Conservation (phyloP, 2,113 vertebrate species). For the Epinephelus fuscoguttatus region DNA sequence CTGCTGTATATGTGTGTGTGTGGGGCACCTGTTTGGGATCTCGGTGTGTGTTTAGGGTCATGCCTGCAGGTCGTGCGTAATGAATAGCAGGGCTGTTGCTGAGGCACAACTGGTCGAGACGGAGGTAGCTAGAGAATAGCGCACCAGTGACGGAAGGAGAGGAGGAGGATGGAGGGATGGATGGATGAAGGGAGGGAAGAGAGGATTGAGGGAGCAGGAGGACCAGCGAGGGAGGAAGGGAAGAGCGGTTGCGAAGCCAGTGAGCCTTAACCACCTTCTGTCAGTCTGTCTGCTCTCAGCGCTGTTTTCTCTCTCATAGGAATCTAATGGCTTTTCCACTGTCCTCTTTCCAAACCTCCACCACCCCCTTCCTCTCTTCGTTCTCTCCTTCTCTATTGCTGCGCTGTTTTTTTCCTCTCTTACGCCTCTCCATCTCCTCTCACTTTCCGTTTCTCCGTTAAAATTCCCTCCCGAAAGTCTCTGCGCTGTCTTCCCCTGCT, state of each 20-base stretch:
- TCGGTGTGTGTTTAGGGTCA: slow-evolving; percentile 74
- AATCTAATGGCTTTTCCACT: slow-evolving; percentile 84
- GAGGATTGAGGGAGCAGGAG: slow-evolving; percentile 60
- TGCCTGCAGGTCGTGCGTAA: slow-evolving; percentile 75
- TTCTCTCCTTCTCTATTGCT: slow-evolving; percentile 21
- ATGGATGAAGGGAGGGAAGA: slow-evolving; percentile 29
- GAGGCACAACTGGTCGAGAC: slow-evolving; percentile 70
- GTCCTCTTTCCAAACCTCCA: slow-evolving; percentile 77
- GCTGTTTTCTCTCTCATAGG: slow-evolving; percentile 77
- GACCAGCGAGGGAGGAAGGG: slow-evolving; percentile 62
- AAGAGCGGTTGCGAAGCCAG: slow-evolving; percentile 76
- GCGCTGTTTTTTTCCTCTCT: slow-evolving; percentile 40
- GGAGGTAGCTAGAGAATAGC: slow-evolving; percentile 67
- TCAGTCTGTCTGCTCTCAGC: slow-evolving; percentile 76
- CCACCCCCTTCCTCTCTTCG: slow-evolving; percentile 41
- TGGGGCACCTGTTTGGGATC: slow-evolving; percentile 79
- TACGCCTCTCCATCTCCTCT: slow-evolving; percentile 59
- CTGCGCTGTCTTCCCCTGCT: slow-evolving; percentile 42
- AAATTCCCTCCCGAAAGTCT: slow-evolving; percentile 50
- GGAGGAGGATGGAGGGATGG: slow-evolving; percentile 38
- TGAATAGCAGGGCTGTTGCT: slow-evolving; percentile 80
- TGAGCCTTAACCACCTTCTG: slow-evolving; percentile 83
- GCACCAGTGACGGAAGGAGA: slow-evolving; percentile 52
- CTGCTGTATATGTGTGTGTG: slow-evolving; percentile 37
- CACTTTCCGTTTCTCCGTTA: slow-evolving; percentile 59